Evolutionary conservation across 2,113 vertebrate genomes (phyloP).

Genomic region (Australoheros scitulus): DNA sequence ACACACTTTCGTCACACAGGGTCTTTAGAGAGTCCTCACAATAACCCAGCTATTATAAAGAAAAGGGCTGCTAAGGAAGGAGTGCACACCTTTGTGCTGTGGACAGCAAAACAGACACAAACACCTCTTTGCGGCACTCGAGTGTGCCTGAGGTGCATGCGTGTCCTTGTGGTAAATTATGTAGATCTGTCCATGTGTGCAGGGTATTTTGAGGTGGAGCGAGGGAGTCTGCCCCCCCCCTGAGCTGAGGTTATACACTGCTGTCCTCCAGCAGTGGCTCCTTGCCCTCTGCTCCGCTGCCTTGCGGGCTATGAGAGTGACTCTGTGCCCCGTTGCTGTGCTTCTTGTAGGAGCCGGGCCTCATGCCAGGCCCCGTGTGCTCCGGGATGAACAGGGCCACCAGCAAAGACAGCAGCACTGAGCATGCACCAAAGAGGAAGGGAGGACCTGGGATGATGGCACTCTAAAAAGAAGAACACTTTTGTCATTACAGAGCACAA

Average conservation of each 20-base stretch:
- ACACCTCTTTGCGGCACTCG: slow-evolving; percentile 41
- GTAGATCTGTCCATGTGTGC: slow-evolving; percentile 42
- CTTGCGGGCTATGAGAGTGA: slow-evolving; percentile 86
- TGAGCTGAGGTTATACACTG: slow-evolving; percentile 83
- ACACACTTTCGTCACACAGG: slow-evolving; percentile 33
- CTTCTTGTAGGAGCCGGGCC: slow-evolving; percentile 88
- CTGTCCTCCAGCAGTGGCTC: slow-evolving; percentile 92
- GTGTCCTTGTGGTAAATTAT: slow-evolving; percentile 47
- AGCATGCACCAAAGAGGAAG: slow-evolving; percentile 92
- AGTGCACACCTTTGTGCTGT: slow-evolving; percentile 61
- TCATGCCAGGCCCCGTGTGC: slow-evolving; percentile 82
- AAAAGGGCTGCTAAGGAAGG: slow-evolving; percentile 35
- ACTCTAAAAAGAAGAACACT: slow-evolving; percentile 74
- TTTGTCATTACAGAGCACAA: neutral
- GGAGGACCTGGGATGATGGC: slow-evolving; percentile 94
- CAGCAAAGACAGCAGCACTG: slow-evolving; percentile 89
- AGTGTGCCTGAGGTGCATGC: slow-evolving; percentile 47
- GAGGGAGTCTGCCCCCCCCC: slow-evolving; percentile 42
- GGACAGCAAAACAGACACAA: slow-evolving; percentile 51
- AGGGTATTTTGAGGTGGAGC: slow-evolving; percentile 27
- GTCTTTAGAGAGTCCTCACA: slow-evolving; percentile 50
- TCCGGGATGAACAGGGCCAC: slow-evolving; percentile 93
- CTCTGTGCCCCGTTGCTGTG: slow-evolving; percentile 86
- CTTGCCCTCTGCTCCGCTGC: slow-evolving; percentile 85
- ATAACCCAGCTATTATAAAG: slow-evolving; percentile 38